phyloP scores from a whole-genome alignment of 2,888 invertebrate genomes.

The Ischnura elegans region DNA sequence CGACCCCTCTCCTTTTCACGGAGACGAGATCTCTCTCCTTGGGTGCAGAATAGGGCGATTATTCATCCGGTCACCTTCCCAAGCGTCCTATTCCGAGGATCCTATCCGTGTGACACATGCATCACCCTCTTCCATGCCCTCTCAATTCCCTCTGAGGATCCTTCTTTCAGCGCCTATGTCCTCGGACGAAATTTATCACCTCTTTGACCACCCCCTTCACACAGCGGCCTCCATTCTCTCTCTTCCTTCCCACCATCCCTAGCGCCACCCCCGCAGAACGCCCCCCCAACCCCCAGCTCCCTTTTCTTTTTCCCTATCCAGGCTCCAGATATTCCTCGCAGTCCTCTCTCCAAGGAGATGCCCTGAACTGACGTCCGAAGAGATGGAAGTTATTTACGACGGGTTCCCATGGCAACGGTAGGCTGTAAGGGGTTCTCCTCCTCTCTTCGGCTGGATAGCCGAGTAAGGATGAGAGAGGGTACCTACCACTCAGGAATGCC shows the following conservation, averaged over 20 bases:
- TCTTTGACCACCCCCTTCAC: constrained; percentile 41
- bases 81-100: constrained; percentile 45
- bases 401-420: constrained; percentile 59
- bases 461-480: background rate
- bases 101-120: constrained; percentile 40
- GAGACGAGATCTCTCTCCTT: background rate
- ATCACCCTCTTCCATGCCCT: background rate
- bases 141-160: constrained; percentile 18
- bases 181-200: constrained; percentile 59
- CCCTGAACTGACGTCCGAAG: constrained; percentile 53
- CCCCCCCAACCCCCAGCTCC: background rate
- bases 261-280: background rate
- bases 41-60: constrained; percentile 40
- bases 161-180: constrained; percentile 59
- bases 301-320: background rate
- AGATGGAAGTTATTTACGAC: constrained; percentile 66
- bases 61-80: constrained; percentile 63
- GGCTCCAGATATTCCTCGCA: constrained; percentile 1
- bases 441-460: background rate
- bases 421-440: background rate
- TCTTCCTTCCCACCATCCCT: background rate
- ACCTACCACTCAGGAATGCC: constrained; percentile 17
- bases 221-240: background rate
- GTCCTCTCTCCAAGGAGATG: constrained; percentile 58
- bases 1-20: background rate